Base-by-base conservation (phyloP, 2,797 vertebrate genomes). In the Botia almorhae region DNA sequence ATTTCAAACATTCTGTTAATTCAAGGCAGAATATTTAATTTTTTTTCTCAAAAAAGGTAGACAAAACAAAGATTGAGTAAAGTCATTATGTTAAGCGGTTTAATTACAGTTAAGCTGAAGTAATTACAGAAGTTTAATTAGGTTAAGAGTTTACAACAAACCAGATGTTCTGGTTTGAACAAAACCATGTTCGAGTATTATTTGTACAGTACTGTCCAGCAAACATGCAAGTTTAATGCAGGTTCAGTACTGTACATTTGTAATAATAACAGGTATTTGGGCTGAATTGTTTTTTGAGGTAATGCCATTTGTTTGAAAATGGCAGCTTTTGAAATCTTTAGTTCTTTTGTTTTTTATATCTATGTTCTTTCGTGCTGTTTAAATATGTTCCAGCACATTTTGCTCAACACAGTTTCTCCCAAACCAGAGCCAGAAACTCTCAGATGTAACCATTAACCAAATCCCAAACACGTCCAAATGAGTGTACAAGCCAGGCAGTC, bases 391-490 rank as follows among this genome's bases (percentile, higher is more conserved):
- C 36, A n/a, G 36, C 46, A 2, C 69, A 21, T 80, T 65, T 84
- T 77, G 87, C 64, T 58, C 70, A 17, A 16, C 60, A 61, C 23
- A 8, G n/a, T 51, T 2, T 68, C 83, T 0, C 11, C 26, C 36
- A 71, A 71, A 50, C 26, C 53, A 6, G n/a, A 33, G 81, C 76
- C 85, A 83, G 69, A 75, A 83, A 51, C 69, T 69, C 51, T 71
- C 82, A 77, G 74, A 73, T 83, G 53, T 78, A 81, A 80, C 73
- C 84, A 82, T 88, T 83, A 84, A 87, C 86, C 43, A 61, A 53
- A 56, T 12, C 53, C 21, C 76, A 69, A 61, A 78, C 69, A 69
- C 19, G 7, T 60, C 70, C 29, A 74, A 78, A 69, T 69, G 55
- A 68, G 69, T 23, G 43, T 26, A 58, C 19, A 4, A 46, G 43